phyloP scores from a whole-genome alignment of 2,113 vertebrate species.

The Xiphophorus hellerii region DNA sequence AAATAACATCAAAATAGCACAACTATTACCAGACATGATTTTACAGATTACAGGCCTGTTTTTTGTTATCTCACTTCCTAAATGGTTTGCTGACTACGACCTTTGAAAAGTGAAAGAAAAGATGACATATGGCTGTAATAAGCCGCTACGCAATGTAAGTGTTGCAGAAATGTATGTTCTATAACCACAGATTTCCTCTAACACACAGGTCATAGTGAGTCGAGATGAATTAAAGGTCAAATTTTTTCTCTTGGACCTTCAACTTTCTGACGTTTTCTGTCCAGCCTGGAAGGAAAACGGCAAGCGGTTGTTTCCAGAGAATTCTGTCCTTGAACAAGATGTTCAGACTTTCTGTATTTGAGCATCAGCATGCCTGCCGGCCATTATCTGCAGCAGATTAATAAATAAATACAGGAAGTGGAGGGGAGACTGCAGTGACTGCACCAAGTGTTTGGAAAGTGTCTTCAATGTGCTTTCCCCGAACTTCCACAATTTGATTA shows the following conservation, averaged over 20 bases:
- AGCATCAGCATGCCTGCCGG: background rate
- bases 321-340: background rate
- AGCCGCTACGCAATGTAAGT: background rate
- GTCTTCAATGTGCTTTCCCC: slow-evolving; percentile 9
- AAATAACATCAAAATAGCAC: too few relatives aligned
- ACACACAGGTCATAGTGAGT: slow-evolving; percentile 1
- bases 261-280: slow-evolving; percentile 53
- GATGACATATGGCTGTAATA: background rate
- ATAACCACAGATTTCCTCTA: slow-evolving; percentile 4
- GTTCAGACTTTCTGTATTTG: background rate
- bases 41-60: too few relatives aligned
- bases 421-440: slow-evolving; percentile 8
- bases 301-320: background rate
- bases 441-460: background rate
- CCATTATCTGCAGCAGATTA: background rate
- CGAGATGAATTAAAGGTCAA: slow-evolving; percentile 53
- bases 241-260: slow-evolving; percentile 43
- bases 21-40: too few relatives aligned
- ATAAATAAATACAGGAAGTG: background rate
- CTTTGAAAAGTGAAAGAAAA: background rate
- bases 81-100: too few relatives aligned
- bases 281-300: slow-evolving; percentile 16
- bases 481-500: slow-evolving; percentile 44
- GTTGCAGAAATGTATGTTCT: background rate
- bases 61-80: too few relatives aligned